These are phyloP conservation scores for Lingula anatina DNA, from an alignment of 2,888 invertebrate genomes.

Conservation along the genomic window DNA sequence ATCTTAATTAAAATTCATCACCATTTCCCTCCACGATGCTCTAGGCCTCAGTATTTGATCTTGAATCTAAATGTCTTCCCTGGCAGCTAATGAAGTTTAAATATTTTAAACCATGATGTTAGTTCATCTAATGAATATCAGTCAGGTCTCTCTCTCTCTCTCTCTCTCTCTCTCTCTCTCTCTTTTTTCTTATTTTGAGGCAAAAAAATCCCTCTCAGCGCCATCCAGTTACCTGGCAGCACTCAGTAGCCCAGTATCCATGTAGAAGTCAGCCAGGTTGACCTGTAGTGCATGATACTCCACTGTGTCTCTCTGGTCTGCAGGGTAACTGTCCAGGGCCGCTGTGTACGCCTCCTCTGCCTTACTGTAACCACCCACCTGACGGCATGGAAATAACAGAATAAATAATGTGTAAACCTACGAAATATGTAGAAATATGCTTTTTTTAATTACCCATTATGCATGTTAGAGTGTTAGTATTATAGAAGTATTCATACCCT, in stretches of 20 bases:
- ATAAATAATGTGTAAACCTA: background rate
- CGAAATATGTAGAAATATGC: too few relatives aligned
- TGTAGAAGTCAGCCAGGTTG: conserved; percentile 24
- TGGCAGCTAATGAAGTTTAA: conserved; percentile 7
- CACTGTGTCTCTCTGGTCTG: conserved; percentile 3
- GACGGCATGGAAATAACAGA: background rate
- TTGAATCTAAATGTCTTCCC: conserved; percentile 5
- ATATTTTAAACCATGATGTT: conserved; percentile 8
- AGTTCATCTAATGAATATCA: background rate
- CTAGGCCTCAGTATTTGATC: too few relatives aligned
- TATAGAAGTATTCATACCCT: too few relatives aligned
- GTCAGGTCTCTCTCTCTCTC: background rate
- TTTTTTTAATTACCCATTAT: too few relatives aligned
- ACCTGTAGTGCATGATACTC: conserved; percentile 9
- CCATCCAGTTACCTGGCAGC: conserved; percentile 17
- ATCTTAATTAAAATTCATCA: too few relatives aligned
- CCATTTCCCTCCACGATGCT: too few relatives aligned
- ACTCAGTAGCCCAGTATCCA: conserved; percentile 22
- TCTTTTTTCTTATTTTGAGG: too few relatives aligned
- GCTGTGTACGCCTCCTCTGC: conserved; percentile 20
- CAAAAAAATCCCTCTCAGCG: conserved; percentile 12
- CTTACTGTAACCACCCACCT: conserved; percentile 28
- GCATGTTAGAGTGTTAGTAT: too few relatives aligned
- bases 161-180: too few relatives aligned
- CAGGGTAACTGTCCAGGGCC: conserved; percentile 13